Base-by-base conservation (phyloP, 2,113 vertebrate genomes). In the Marmota monax region DNA sequence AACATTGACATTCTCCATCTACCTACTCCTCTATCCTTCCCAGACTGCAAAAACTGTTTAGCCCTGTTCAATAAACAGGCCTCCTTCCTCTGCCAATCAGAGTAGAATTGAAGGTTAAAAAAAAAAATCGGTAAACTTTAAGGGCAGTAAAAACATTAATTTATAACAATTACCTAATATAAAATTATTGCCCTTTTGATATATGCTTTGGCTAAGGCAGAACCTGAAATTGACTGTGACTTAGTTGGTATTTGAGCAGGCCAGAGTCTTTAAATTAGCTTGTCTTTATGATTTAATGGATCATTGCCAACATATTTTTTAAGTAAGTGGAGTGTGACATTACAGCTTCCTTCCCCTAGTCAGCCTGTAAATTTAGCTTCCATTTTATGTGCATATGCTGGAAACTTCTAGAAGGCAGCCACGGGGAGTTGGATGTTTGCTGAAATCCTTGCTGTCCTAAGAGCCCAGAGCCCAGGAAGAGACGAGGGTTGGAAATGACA, bases 131-230 rank as follows among this genome's bases (percentile, higher is more conserved):
- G 86, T 88, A 85, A 92, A 90, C 76, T 87, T 5, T 92, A 94
- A 92, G 69, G 67, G 45, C 87, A 96, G n/a, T 89, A 95, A 92
- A 97, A 95, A 78, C 80, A 94, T 76, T 93, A 92, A 96, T 96
- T 96, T 96, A 93, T 91, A 96, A 97, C 88, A 98, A 94, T 95
- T 94, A 84, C 27, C 92, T 96, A 97, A 95, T 92, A 95, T 94
- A 90, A 95, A 96, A 89, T 94, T 84, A 93, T 95, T 96, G 58
- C 89, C 96, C 83, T 90, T 94, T 93, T 92, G 86, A 95, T 95
- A 65, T 13, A 92, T 94, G 48, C 42, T 96, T 90, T 94, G 93
- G 67, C 80, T 65, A 76, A 87, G 72, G 72, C 58, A 95, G 72
- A 97, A 82, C 29, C 65, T 97, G 65, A 92, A 96, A 90, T 88